Conservation (phyloP, 30 jellyfish, hydroid and myxozoan species). For the Hydractinia symbiolongicarpus region DNA sequence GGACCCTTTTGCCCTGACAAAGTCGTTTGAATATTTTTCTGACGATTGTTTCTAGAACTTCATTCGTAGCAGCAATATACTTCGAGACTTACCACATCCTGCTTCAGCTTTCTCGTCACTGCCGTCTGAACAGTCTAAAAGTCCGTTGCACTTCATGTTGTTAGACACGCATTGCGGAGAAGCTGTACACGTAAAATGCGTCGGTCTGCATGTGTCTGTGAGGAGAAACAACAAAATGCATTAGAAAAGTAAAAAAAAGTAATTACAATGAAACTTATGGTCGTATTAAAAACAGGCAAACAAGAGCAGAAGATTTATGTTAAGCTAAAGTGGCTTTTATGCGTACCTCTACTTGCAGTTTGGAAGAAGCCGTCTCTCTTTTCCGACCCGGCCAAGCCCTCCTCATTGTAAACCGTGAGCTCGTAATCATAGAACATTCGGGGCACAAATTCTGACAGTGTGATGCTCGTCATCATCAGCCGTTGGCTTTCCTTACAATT, state of each 20-base stretch:
- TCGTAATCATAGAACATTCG: not conserved
- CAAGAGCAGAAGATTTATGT: not conserved
- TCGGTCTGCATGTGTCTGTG: constrained; percentile 10
- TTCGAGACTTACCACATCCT: not conserved
- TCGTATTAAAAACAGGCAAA: not conserved
- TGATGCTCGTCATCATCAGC: not conserved
- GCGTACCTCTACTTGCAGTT: not conserved
- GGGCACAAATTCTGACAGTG: not conserved
- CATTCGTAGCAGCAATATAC: not conserved
- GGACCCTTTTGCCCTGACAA: no score
- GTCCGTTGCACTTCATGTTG: constrained; percentile 8
- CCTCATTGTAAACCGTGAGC: not conserved
- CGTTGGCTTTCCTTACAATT: not conserved
- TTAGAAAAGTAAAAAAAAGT: not conserved
- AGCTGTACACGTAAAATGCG: constrained; percentile 8
- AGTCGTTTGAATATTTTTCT: no score
- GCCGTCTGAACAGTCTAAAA: constrained; percentile 9
- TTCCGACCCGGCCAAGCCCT: not conserved
- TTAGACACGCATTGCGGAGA: not conserved
- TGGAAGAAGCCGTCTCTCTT: not conserved
- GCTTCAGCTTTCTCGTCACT: not conserved
- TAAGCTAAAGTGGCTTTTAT: not conserved
- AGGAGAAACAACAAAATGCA: not conserved
- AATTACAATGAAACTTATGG: no score
- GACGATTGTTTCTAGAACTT: no score